These are phyloP conservation scores for Atta colombica DNA, from an alignment of 1,140 invertebrate species.

Conservation along the genomic window DNA sequence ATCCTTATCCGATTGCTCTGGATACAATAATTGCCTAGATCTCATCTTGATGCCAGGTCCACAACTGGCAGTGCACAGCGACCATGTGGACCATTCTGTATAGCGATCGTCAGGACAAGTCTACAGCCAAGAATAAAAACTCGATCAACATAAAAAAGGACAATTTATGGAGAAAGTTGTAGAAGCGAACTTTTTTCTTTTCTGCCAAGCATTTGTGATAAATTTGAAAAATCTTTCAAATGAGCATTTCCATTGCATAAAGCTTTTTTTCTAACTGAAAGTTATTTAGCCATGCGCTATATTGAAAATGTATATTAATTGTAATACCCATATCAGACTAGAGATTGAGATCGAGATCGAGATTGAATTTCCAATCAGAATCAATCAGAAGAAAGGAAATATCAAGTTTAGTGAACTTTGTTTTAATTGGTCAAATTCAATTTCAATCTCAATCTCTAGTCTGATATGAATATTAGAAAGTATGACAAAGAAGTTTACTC, in stretches of 20 bases:
- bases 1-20: constrained; percentile 79
- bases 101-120: constrained; percentile 82
- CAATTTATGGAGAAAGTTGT: too few species aligned
- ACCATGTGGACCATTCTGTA: constrained; percentile 89
- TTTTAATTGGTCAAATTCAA: too few species aligned
- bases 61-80: constrained; percentile 90
- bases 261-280: not conserved
- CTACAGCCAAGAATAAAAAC: constrained; percentile 65
- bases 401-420: too few species aligned
- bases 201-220: not conserved
- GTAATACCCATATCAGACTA: too few species aligned
- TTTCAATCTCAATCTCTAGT: too few species aligned
- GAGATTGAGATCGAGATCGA: too few species aligned
- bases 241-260: not conserved
- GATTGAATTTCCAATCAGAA: too few species aligned
- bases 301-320: not conserved
- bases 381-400: too few species aligned
- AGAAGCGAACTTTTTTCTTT: not conserved
- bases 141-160: not conserved
- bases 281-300: not conserved
- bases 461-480: too few species aligned
- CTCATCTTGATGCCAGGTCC: constrained; percentile 89
- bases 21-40: constrained; percentile 86
- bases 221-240: not conserved
- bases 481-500: not conserved